Evolutionary conservation across 2,888 invertebrate genomes (phyloP), one percentile per base, ranked within the genome.

Genomic region (Miltochrista miniata): DNA sequence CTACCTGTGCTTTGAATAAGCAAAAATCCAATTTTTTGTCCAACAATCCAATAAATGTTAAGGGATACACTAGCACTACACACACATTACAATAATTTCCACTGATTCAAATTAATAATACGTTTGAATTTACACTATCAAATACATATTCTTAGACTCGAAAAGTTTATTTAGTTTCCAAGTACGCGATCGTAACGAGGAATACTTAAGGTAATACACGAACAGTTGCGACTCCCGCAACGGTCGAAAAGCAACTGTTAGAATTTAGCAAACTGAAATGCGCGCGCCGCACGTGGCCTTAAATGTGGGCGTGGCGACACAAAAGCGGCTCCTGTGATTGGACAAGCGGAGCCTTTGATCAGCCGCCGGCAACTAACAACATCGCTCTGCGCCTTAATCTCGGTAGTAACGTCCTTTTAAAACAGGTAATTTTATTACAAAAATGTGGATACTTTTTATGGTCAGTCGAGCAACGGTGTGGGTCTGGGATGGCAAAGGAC

Each of bases 361-460:
- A 79, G 79, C 76, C 84, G 89, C 83, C 87, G 85, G 83, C 87
- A 80, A 85, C 90, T 90, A 89, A 90, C 89, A 85, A 90, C 85
- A 83, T 88, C 83, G 83, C 84, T 85, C 79, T 85, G 83, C 78
- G 85, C 87, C 90, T 90, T 90, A 91, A 91, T 90, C 90, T 90
- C 90, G 79, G 87, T 87, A 90, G 87, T 89, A 88, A 87, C 84
- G 83, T 90, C 85, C 90, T 89, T 90, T 90, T 89, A 90, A 90
- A 90, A 90, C 89, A 89, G 87, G 90, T 90, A 90, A 90, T 90
- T 87, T 90, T 84, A 89, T 90, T 90, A 86, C 81, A 89, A 90
- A 89, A 88, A 86, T 83, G 83, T 83, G 78, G 72, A 83, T 83
- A 84, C 81, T 83, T 85, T 89, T 87, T 83, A 83, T 82, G 85